Evolutionary conservation across 2,113 vertebrate genomes (phyloP), one percentile per base, ranked within the genome.

Genomic region (Chloropsis hardwickii): DNA sequence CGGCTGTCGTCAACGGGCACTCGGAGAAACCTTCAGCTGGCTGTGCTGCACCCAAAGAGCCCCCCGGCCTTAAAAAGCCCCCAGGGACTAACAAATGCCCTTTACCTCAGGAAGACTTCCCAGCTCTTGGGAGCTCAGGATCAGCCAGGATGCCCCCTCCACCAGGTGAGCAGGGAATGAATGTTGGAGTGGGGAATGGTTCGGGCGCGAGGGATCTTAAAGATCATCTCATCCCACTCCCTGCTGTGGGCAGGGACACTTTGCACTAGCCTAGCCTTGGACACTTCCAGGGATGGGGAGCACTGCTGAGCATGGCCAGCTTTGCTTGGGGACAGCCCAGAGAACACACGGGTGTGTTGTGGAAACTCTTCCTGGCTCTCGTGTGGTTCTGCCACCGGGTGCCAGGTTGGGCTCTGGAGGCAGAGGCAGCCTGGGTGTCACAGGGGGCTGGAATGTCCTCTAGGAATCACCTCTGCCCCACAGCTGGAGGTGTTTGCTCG

Each of bases 71-170:
- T 35, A 97, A 97, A 18, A 97, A 98, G 74, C 97, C 97, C 54
- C 64, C 97, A 23, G 96, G 39, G 47, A 92, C 96, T 50, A 97
- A 96, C 58, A 96, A 98, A 14, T 94, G 97, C 66, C 93, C 97
- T 24, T 95, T 97, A 40, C 90, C 98, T 91, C 98, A 98, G 79
- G 99, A 99, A 91, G 99, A 99, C 29, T 99, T 99, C 81, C 99
- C 99, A 58, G 99, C 98, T 5, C 98, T 99, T 31, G 95, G 98
- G 35, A 98, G 96, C 79, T 97, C 97, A 82, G 97, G 97, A 82
- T 97, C 97, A 23, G 95, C 98, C 48, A 98, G 98, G 96, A 99
- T 98, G 96, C 99, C 99, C 20, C 99, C 99, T 5, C 99, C 99
- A 98, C 99, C 99, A 98, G 99, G 99, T 99, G 88, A 23, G 64